Percentiles rank a stretch among this genome's conserved stretches.
Evolutionary conservation across 2,797 vertebrate species (phyloP).

Genomic region (Aselliscus stoliczkanus): DNA sequence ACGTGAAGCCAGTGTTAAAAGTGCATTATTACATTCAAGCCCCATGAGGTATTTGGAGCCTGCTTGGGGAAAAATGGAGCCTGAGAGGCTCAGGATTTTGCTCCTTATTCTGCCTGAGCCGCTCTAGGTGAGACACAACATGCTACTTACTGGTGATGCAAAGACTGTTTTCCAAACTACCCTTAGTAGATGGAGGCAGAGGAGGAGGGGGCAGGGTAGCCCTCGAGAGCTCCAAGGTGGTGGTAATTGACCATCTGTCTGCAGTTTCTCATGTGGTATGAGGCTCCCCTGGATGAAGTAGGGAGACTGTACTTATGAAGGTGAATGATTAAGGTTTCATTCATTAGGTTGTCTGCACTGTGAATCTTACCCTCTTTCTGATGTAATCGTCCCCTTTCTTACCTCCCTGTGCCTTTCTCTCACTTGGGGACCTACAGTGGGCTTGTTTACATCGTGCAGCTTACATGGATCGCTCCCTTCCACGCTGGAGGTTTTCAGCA

Average conservation of each 20-base stretch:
- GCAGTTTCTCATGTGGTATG: not conserved
- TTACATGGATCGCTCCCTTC: not conserved
- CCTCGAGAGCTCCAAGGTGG: not conserved
- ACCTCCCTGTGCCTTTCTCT: not conserved
- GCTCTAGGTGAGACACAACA: conserved; percentile 9
- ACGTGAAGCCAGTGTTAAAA: not conserved
- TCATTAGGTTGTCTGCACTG: not conserved
- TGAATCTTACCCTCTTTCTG: not conserved
- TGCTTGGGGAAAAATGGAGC: not conserved
- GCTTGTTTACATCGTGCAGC: not conserved
- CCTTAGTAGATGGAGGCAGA: not conserved
- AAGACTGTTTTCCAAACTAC: conserved; percentile 5
- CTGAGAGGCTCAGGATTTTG: not conserved
- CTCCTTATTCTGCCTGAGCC: conserved; percentile 2
- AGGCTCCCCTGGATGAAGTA: not conserved
- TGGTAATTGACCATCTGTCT: conserved; percentile 11
- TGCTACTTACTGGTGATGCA: not conserved
- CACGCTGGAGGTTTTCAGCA: not conserved
- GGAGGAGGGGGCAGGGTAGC: not conserved
- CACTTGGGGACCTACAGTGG: not conserved
- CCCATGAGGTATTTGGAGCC: not conserved
- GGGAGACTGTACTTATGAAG: not conserved
- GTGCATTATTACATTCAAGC: not conserved
- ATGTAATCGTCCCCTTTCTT: not conserved
- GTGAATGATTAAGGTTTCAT: not conserved